A percentile compares a stretch with the other conserved stretches of the same genome.
phyloP scores from a whole-genome alignment of 1,140 invertebrate species.

The Drosophila pectinifera region DNA sequence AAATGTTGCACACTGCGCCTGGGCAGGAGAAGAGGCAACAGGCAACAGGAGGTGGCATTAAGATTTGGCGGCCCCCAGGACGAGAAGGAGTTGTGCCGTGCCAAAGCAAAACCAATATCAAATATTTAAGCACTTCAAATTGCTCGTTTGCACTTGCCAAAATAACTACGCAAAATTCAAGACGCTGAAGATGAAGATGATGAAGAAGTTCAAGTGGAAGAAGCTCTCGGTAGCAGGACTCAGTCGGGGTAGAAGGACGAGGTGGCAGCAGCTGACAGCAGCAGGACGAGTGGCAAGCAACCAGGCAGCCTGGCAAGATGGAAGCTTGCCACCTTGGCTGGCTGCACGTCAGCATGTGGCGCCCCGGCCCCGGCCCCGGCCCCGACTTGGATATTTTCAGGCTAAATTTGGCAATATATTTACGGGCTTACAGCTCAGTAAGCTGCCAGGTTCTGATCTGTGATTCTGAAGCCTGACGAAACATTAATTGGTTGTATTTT shows the following conservation, averaged over 20 bases:
- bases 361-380: too few species aligned
- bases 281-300: too few species aligned
- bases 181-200: slow-evolving; percentile 41
- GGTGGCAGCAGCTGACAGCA: slow-evolving; percentile 5
- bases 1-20: slow-evolving; percentile 61
- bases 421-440: slow-evolving; percentile 10
- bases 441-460: neutral
- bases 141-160: slow-evolving; percentile 82
- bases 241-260: slow-evolving; percentile 5
- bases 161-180: slow-evolving; percentile 79
- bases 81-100: slow-evolving; percentile 16
- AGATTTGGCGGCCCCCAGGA: neutral
- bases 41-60: neutral
- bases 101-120: slow-evolving; percentile 77
- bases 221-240: neutral
- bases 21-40: too few species aligned
- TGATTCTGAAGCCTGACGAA: neutral
- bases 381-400: slow-evolving; percentile 6
- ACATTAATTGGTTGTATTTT: neutral
- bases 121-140: slow-evolving; percentile 83
- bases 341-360: neutral
- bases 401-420: slow-evolving; percentile 34
- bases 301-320: neutral
- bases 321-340: neutral
- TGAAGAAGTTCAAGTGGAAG: slow-evolving; percentile 14